phyloP scores from a whole-genome alignment of 2,113 vertebrate species.

The Hiodon tergisus region DNA sequence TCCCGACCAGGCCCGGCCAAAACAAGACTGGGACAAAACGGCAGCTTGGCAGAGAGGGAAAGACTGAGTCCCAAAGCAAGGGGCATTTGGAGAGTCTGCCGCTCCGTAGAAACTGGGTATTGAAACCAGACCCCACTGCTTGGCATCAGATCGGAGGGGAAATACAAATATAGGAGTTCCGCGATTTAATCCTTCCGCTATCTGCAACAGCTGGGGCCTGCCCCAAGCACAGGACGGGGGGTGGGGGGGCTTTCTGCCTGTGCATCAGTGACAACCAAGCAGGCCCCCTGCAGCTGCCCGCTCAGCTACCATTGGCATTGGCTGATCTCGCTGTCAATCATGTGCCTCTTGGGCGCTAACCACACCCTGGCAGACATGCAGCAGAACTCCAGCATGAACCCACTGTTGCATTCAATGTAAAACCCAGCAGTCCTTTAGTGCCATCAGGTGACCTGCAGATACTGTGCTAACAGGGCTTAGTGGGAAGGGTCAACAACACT shows the following conservation, averaged over 20 bases:
- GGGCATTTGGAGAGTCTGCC: background rate
- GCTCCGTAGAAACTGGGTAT: slow-evolving; percentile 16
- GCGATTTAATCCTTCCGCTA: slow-evolving; percentile 32
- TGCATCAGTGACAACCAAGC: background rate
- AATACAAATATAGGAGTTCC: slow-evolving; percentile 32
- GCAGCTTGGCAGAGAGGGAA: background rate
- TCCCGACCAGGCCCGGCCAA: background rate
- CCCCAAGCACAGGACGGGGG: background rate
- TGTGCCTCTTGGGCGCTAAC: too few relatives aligned
- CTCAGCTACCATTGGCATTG: too few relatives aligned
- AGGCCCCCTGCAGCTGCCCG: too few relatives aligned
- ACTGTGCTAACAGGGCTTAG: too few relatives aligned
- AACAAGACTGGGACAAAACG: background rate
- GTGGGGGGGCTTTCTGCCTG: background rate
- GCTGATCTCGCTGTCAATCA: too few relatives aligned
- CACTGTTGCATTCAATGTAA: too few relatives aligned
- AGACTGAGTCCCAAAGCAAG: background rate
- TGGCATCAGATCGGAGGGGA: slow-evolving; percentile 20
- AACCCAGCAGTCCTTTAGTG: too few relatives aligned
- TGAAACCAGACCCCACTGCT: slow-evolving; percentile 23
- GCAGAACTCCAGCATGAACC: too few relatives aligned
- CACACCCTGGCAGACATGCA: too few relatives aligned
- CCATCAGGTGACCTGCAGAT: too few relatives aligned
- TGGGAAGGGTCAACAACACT: too few relatives aligned
- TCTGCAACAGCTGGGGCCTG: background rate